Evolutionary conservation across 2,888 invertebrate species (phyloP).

Genomic region (Platerodrilus igneus): DNA sequence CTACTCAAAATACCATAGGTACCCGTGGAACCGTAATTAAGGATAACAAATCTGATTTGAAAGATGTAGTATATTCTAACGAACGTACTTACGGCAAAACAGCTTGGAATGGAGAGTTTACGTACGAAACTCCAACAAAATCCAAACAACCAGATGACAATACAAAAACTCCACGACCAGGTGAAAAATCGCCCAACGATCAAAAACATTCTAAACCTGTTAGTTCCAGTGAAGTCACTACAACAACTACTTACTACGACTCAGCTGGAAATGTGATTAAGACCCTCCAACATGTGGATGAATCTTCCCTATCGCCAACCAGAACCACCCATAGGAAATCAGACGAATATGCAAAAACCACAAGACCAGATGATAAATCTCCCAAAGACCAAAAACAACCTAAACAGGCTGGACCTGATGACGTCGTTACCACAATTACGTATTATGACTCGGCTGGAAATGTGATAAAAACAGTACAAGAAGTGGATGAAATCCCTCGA

Average conservation of each 20-base stretch:
- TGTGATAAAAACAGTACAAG: constrained; percentile 36
- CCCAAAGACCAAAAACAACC: no score
- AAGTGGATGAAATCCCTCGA: neutral
- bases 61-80: constrained; percentile 43
- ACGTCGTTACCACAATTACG: constrained; percentile 43
- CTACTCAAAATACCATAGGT: constrained; percentile 45
- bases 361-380: no score
- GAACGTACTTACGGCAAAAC: constrained; percentile 46
- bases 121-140: constrained; percentile 36
- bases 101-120: constrained; percentile 46
- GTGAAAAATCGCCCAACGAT: constrained; percentile 33
- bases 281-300: constrained; percentile 39
- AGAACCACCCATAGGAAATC: neutral
- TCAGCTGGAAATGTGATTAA: constrained; percentile 43
- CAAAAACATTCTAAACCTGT: constrained; percentile 30
- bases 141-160: no score
- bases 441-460: constrained; percentile 45
- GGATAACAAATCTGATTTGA: constrained; percentile 49
- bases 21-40: constrained; percentile 49
- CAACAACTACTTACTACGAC: constrained; percentile 44
- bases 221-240: constrained; percentile 28
- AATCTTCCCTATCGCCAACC: no score
- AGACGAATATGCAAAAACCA: neutral
- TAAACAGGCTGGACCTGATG: no score
- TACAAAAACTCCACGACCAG: constrained; percentile 43